A percentile compares a stretch with the other conserved stretches of the same genome.
Conservation (phyloP, 2,888 invertebrate genomes). For the Rhingia rostrata region DNA sequence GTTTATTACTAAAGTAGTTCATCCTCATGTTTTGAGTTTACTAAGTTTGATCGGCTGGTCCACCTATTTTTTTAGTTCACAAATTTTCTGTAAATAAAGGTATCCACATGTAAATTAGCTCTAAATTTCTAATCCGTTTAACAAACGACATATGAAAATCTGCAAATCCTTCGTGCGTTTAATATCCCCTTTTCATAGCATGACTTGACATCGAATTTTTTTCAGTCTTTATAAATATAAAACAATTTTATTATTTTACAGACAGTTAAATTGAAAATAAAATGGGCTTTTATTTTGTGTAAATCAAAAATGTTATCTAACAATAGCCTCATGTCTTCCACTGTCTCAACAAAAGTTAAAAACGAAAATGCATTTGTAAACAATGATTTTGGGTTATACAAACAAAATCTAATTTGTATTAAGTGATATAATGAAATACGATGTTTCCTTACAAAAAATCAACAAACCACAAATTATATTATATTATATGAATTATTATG, state of each 20-base stretch:
- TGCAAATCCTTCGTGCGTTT: too few relatives aligned
- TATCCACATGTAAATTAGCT: too few relatives aligned
- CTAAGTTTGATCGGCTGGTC: too few relatives aligned
- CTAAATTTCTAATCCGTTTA: too few relatives aligned
- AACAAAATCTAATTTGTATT: slow-evolving; percentile 4
- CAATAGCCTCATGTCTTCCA: slow-evolving; percentile 52
- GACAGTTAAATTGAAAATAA: background rate
- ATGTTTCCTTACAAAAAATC: slow-evolving; percentile 43
- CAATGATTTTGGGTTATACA: background rate
- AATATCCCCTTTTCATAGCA: background rate
- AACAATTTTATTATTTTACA: slow-evolving; percentile 1
- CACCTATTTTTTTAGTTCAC: too few relatives aligned
- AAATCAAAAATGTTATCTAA: slow-evolving; percentile 4
- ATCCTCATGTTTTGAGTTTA: too few relatives aligned
- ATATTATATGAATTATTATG: slow-evolving; percentile 17
- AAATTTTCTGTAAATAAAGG: too few relatives aligned
- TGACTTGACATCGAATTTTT: slow-evolving; percentile 44
- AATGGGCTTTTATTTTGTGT: slow-evolving; percentile 5
- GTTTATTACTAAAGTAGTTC: too few relatives aligned
- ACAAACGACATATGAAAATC: too few relatives aligned
- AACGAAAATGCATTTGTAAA: background rate
- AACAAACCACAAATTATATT: slow-evolving; percentile 17
- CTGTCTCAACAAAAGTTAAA: slow-evolving; percentile 5
- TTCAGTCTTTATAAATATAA: background rate
- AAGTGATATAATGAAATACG: slow-evolving; percentile 57